A percentile compares a stretch with the other conserved stretches of the same genome.
Conservation (phyloP, 1,140 invertebrate species). For the Dryas iulia region DNA sequence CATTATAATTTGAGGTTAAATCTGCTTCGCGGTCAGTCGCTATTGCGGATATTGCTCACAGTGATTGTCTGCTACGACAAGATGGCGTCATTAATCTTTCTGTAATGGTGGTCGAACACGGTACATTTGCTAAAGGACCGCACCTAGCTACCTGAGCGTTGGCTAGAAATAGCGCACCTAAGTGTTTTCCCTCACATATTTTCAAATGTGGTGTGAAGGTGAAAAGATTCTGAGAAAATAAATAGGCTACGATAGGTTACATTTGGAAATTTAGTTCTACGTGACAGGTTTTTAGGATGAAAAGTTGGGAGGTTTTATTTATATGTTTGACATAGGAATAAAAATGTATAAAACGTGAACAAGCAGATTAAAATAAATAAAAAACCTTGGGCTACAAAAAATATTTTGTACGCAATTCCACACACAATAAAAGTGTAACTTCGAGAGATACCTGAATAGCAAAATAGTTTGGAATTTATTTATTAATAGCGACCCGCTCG, state of each 20-base stretch:
- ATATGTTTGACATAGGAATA: too few relatives aligned
- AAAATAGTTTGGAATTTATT: too few relatives aligned
- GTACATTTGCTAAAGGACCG: constrained; percentile 52
- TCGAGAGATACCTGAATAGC: too few relatives aligned
- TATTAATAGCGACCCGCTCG: too few relatives aligned
- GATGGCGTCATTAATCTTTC: constrained; percentile 38
- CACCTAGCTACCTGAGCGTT: constrained; percentile 32
- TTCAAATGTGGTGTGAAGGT: not conserved
- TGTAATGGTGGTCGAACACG: constrained; percentile 58
- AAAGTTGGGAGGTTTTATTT: not conserved
- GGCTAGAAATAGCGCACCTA: constrained; percentile 7
- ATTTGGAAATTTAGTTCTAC: not conserved
- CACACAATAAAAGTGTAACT: too few relatives aligned
- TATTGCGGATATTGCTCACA: constrained; percentile 32
- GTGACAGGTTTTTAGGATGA: not conserved
- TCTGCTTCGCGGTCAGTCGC: constrained; percentile 19
- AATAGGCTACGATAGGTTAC: not conserved
- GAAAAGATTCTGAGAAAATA: not conserved
- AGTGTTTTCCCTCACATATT: constrained; percentile 18
- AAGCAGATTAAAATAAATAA: too few relatives aligned
- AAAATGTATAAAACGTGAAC: too few relatives aligned
- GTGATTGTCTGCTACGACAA: constrained; percentile 37
- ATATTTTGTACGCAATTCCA: too few relatives aligned
- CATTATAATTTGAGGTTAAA: constrained; percentile 12
- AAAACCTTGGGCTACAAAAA: too few relatives aligned